These are phyloP conservation scores for Dolichotis patagonum DNA, from an alignment of 2,113 vertebrate genomes.

Conservation along the genomic window DNA sequence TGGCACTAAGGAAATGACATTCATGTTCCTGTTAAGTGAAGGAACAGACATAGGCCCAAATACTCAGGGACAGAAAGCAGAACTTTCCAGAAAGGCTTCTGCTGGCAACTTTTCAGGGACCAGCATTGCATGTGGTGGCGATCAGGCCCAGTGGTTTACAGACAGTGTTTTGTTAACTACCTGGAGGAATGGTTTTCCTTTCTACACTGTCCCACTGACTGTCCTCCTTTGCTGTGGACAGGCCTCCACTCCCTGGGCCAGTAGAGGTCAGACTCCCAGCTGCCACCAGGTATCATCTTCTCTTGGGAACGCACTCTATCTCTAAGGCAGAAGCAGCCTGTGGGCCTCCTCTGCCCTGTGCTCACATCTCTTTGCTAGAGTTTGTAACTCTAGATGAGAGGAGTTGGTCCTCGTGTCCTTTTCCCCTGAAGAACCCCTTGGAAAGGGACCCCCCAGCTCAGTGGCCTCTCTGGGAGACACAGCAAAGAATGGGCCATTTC, in stretches of 20 bases:
- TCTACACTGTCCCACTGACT: neutral
- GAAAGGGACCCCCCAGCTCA: neutral
- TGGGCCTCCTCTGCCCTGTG: neutral
- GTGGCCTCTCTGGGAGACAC: neutral
- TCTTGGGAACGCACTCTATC: neutral
- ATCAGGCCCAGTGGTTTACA: neutral
- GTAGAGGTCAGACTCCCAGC: neutral
- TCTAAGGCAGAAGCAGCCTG: neutral
- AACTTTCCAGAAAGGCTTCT: slow-evolving; percentile 50
- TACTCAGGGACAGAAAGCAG: neutral
- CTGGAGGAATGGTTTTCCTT: neutral
- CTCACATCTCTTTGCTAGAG: too few relatives aligned
- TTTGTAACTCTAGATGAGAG: neutral
- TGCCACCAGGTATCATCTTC: neutral
- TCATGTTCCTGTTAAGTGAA: neutral
- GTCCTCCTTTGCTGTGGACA: neutral
- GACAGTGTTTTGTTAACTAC: neutral
- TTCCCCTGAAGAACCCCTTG: neutral
- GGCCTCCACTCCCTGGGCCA: neutral
- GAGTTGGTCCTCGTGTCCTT: neutral
- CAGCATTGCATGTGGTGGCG: neutral
- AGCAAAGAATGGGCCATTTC: slow-evolving; percentile 52
- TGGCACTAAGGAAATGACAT: neutral
- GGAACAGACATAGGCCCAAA: neutral
- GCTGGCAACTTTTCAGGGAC: neutral